Evolutionary conservation across 2,888 invertebrate species (phyloP).

Genomic region (Drosophila nigricruria): DNA sequence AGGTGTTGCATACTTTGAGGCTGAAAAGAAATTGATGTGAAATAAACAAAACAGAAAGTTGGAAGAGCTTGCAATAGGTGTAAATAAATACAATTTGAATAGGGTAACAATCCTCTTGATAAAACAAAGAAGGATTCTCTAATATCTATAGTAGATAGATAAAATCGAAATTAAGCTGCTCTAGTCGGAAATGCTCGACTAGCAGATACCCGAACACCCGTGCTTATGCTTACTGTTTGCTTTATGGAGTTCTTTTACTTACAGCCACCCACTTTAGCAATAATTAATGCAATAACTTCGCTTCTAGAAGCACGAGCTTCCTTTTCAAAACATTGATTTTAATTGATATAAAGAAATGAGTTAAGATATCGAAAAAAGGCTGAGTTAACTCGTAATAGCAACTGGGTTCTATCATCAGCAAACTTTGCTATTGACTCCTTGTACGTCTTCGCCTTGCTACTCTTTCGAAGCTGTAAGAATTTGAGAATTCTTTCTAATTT

Average conservation of each 20-base stretch:
- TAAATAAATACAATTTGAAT: neutral
- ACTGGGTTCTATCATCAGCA: no score
- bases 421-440: no score
- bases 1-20: constrained; percentile 50
- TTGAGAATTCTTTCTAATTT: no score
- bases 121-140: neutral
- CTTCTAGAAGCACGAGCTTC: neutral
- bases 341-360: no score
- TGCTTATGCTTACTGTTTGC: neutral
- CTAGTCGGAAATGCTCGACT: neutral
- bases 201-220: neutral
- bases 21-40: neutral
- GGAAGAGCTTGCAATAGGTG: no score
- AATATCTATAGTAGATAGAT: neutral
- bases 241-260: neutral
- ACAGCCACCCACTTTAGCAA: neutral
- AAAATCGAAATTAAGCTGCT: neutral
- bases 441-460: no score
- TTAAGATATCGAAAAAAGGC: no score
- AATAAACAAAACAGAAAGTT: neutral
- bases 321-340: neutral
- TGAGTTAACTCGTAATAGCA: no score
- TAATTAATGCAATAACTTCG: neutral
- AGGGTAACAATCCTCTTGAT: neutral
- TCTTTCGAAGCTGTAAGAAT: no score